Evolutionary conservation across 2,113 vertebrate genomes (phyloP), one percentile per base, ranked within the genome.

Genomic region (Ibidorhyncha struthersii): DNA sequence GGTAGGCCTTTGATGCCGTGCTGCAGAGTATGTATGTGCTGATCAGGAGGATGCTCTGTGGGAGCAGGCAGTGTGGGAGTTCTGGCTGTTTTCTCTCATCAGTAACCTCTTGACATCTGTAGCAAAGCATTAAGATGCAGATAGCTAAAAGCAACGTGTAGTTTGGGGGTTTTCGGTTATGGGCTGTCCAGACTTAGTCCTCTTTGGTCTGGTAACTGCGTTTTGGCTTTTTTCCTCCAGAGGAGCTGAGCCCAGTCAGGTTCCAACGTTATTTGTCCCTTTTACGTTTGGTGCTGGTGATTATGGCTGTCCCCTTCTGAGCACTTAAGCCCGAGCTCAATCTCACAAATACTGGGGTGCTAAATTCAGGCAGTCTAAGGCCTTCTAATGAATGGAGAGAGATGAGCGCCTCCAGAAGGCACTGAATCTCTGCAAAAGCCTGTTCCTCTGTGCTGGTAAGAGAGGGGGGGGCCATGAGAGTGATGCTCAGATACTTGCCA

Each of bases 21-120:
- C n/a, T 3, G 8, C 12, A 61, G 63, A 47, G 26, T 27, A 7
- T 1, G 0, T 38, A 7, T 1, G 0, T n/a, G 36, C 20, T 71
- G 36, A 71, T 12, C 40, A 43, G 61, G 58, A 62, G 38, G 7
- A 34, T 10, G 32, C 49, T 70, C 47, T 23, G 19, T 47, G n/a
- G 49, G 41, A 66, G 53, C 20, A 17, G 63, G 47, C 53, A 18
- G 47, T 8, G n/a, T 32, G 1, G 0, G 38, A 82, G 20, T 61
- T 29, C 27, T 77, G 61, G 7, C 25, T 82, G 30, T 6, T 9
- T 81, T 8, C 26, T 85, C 20, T 77, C 34, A 10, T 43, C 45
- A 59, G 41, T 67, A 78, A 38, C 36, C 5, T 88, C 53, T 50
- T 73, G 53, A 14, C 2, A 9, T 70, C 4, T 63, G 34, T 26